Evolutionary conservation across 2,888 invertebrate genomes (phyloP).

Genomic region (Limnephilus rhombicus): DNA sequence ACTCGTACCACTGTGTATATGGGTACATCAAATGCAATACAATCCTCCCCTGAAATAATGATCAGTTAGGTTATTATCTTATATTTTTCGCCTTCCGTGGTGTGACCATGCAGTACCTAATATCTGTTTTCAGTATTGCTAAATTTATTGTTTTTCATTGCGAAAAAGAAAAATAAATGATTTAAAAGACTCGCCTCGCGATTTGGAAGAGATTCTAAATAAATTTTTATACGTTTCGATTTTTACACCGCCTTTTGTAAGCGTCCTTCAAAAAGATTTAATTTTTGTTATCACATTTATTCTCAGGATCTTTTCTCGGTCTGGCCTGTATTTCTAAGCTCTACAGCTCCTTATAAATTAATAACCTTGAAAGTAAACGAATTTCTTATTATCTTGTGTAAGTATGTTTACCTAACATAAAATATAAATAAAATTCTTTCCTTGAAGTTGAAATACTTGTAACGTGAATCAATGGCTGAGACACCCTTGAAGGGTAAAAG

Average conservation of each 20-base stretch:
- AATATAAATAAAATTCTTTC: not conserved
- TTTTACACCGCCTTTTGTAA: not conserved
- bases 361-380: not conserved
- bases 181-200: not conserved
- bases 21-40: too few relatives aligned
- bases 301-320: not conserved
- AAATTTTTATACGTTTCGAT: not conserved
- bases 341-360: not conserved
- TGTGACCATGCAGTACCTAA: too few relatives aligned
- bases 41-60: too few relatives aligned
- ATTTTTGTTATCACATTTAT: too few relatives aligned
- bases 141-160: not conserved
- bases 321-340: not conserved
- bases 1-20: too few relatives aligned
- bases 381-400: not conserved
- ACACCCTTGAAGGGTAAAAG: too few relatives aligned
- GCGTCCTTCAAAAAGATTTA: not conserved
- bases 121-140: not conserved
- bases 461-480: not conserved
- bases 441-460: not conserved
- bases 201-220: not conserved
- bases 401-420: not conserved
- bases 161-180: not conserved
- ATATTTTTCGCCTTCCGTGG: too few relatives aligned
- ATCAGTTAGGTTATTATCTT: too few relatives aligned